Conservation (phyloP, 1,140 invertebrate genomes). For the Chironomus striatipennis region DNA sequence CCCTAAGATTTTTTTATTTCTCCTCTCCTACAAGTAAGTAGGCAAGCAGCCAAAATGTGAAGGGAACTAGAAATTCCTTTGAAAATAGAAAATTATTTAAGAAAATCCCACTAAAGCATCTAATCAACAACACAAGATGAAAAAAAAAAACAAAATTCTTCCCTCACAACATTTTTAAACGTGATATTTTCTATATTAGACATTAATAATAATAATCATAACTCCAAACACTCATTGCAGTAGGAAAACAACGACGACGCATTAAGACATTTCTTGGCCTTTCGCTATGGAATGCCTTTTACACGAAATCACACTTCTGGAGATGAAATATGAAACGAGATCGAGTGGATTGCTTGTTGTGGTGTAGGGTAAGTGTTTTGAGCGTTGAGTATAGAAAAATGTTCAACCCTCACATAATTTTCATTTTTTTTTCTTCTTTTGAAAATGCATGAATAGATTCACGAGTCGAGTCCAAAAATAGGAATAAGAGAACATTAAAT, state of each 20-base stretch:
- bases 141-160: neutral
- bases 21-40: neutral
- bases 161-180: neutral
- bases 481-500: slow-evolving; percentile 26
- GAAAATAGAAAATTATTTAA: neutral
- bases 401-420: neutral
- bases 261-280: slow-evolving; percentile 21
- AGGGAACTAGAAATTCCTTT: no score
- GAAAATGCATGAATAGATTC: neutral
- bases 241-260: neutral
- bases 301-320: slow-evolving; percentile 9
- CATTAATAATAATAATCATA: slow-evolving; percentile 23
- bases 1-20: neutral
- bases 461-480: neutral
- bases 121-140: slow-evolving; percentile 1
- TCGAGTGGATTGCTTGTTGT: slow-evolving; percentile 12
- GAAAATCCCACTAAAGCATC: slow-evolving; percentile 16
- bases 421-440: neutral
- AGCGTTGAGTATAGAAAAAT: neutral
- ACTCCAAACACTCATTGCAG: slow-evolving; percentile 17
- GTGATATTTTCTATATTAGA: slow-evolving; percentile 16
- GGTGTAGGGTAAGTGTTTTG: slow-evolving; percentile 6
- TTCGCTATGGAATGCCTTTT: slow-evolving; percentile 5
- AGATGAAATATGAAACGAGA: slow-evolving; percentile 24
- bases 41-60: no score